A percentile compares a stretch with the other conserved stretches of the same genome.
phyloP scores from a whole-genome alignment of 2,113 vertebrate species.

The Chloebia gouldiae region DNA sequence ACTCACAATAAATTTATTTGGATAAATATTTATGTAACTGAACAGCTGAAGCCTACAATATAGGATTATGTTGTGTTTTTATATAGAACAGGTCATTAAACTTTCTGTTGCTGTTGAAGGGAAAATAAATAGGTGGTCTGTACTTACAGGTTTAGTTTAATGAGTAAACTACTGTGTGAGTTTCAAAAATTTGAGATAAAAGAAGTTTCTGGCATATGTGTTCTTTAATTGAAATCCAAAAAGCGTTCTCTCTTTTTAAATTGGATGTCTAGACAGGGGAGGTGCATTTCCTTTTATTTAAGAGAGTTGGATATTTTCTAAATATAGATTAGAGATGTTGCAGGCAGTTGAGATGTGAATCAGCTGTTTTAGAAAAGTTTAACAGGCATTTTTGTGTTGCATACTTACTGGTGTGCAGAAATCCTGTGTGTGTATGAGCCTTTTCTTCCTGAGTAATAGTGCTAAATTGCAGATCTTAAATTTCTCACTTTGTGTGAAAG shows the following conservation, averaged over 20 bases:
- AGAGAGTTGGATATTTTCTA: background rate
- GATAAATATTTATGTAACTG: slow-evolving; percentile 21
- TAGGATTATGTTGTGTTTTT: slow-evolving; percentile 6
- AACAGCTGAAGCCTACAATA: slow-evolving; percentile 1
- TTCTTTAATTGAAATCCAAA: slow-evolving; percentile 51
- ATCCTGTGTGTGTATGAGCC: background rate
- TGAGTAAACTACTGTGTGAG: slow-evolving; percentile 31
- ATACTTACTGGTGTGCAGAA: background rate
- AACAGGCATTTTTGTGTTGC: background rate
- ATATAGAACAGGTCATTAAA: slow-evolving; percentile 12
- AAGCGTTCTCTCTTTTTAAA: slow-evolving; percentile 5
- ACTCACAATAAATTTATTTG: background rate
- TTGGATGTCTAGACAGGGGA: slow-evolving; percentile 61
- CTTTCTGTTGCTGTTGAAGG: slow-evolving; percentile 14
- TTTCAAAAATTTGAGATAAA: slow-evolving; percentile 42
- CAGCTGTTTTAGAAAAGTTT: background rate
- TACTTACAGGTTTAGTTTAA: slow-evolving; percentile 36
- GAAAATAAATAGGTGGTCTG: slow-evolving; percentile 38
- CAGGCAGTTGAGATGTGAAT: background rate
- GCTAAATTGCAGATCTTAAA: background rate
- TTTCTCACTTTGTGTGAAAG: background rate
- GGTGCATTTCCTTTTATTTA: slow-evolving; percentile 7
- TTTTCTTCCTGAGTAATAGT: background rate
- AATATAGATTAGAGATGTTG: background rate
- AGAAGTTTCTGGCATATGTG: background rate